Conservation (phyloP, 2,113 vertebrate species). For the Microtus pennsylvanicus region DNA sequence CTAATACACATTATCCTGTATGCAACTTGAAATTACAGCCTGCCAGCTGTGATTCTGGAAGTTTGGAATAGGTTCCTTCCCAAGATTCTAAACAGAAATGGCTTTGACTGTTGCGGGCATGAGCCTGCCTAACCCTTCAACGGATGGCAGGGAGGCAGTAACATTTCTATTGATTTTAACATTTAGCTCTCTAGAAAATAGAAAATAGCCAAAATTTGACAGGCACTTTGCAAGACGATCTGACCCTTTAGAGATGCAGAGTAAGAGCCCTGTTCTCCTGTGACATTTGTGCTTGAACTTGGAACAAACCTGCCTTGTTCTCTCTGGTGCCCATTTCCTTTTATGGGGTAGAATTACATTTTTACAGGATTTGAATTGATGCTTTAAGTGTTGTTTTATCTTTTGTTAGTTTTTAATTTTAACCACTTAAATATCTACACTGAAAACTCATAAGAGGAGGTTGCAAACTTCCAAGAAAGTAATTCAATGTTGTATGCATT, state of each 20-base stretch:
- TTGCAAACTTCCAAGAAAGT: neutral
- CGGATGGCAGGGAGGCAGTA: constrained; percentile 48
- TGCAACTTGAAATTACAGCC: constrained; percentile 82
- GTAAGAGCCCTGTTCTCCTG: constrained; percentile 33
- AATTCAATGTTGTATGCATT: constrained; percentile 28
- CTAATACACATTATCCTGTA: constrained; percentile 83
- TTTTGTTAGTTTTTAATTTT: constrained; percentile 43
- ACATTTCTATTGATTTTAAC: constrained; percentile 80
- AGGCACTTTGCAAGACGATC: constrained; percentile 74
- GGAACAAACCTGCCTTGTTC: constrained; percentile 58
- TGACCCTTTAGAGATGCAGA: constrained; percentile 51
- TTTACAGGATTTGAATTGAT: constrained; percentile 55
- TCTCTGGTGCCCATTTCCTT: constrained; percentile 18
- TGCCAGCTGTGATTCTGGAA: constrained; percentile 80
- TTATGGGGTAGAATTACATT: constrained; percentile 2
- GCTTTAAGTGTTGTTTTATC: constrained; percentile 41
- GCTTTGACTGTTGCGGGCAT: constrained; percentile 71
- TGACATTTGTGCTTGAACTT: constrained; percentile 61
- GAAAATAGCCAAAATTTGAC: constrained; percentile 79
- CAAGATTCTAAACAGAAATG: constrained; percentile 81
- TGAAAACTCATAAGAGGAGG: constrained; percentile 9
- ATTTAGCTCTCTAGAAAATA: constrained; percentile 72
- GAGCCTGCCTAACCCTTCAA: constrained; percentile 71
- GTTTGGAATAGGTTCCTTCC: constrained; percentile 80
- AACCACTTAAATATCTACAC: constrained; percentile 54